phyloP scores from a whole-genome alignment of 2,797 vertebrate species.

The Lateolabrax maculatus region DNA sequence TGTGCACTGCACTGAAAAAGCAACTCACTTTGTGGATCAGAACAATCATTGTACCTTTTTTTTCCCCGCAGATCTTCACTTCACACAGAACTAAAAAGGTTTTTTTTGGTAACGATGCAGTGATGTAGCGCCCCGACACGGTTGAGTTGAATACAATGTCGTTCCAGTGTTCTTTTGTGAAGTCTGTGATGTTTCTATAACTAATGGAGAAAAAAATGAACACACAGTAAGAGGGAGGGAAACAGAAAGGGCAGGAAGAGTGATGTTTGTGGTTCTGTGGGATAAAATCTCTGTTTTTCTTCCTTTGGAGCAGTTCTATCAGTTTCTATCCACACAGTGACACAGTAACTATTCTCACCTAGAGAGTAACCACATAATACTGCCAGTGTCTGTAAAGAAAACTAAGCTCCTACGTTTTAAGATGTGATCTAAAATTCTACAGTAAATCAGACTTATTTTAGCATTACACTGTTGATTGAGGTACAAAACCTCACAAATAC shows the following conservation, averaged over 20 bases:
- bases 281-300: background rate
- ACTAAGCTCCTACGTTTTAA: too few species aligned
- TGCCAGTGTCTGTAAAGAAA: too few species aligned
- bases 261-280: background rate
- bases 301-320: too few species aligned
- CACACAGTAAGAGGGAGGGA: background rate
- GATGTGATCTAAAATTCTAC: too few species aligned
- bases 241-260: background rate
- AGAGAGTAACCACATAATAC: too few species aligned
- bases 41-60: constrained; percentile 22
- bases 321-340: background rate
- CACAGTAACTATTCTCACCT: background rate
- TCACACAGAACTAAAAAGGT: constrained; percentile 17
- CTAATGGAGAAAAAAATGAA: constrained; percentile 18
- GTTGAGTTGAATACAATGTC: too few species aligned
- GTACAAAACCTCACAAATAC: too few species aligned
- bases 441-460: too few species aligned
- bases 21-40: background rate
- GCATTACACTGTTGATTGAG: too few species aligned
- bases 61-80: background rate
- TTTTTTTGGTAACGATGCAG: accelerated
- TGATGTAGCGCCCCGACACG: constrained; percentile 33
- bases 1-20: background rate
- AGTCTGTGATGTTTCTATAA: accelerated
- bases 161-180: accelerated